Conservation (phyloP, 1,140 invertebrate species). For the Frieseomelitta varia region DNA sequence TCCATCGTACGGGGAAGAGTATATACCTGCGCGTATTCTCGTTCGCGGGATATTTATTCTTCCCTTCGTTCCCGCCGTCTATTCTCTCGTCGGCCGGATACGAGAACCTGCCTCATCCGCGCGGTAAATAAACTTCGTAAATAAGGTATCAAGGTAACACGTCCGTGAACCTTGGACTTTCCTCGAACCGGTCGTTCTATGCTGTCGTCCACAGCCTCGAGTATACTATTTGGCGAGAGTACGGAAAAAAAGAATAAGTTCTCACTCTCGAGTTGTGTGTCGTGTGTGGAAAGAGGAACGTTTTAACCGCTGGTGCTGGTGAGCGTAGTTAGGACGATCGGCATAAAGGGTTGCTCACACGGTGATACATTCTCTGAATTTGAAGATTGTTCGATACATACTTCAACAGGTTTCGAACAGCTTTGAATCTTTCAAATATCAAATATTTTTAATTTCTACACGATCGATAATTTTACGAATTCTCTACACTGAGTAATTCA, state of each 20-base stretch:
- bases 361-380: not conserved
- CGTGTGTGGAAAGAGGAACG: conserved; percentile 47
- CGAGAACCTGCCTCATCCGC: not conserved
- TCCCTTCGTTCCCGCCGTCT: not conserved
- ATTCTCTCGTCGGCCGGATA: not conserved
- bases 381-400: not conserved
- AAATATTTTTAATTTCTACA: not conserved
- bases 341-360: conserved; percentile 8
- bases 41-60: conserved; percentile 21
- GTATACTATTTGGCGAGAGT: not conserved
- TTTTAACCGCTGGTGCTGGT: conserved; percentile 64
- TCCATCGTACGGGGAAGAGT: conserved; percentile 5
- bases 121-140: conserved; percentile 3
- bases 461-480: not conserved
- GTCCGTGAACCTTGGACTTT: not conserved
- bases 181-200: not conserved
- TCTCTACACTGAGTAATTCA: too few species aligned
- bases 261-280: not conserved
- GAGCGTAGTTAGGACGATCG: conserved; percentile 62
- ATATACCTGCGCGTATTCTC: not conserved
- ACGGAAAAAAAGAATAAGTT: not conserved
- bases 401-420: too few species aligned
- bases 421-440: too few species aligned
- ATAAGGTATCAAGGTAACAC: conserved; percentile 8
- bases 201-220: not conserved